Evolutionary conservation across 2,113 vertebrate species (phyloP).

Genomic region (Condylura cristata): DNA sequence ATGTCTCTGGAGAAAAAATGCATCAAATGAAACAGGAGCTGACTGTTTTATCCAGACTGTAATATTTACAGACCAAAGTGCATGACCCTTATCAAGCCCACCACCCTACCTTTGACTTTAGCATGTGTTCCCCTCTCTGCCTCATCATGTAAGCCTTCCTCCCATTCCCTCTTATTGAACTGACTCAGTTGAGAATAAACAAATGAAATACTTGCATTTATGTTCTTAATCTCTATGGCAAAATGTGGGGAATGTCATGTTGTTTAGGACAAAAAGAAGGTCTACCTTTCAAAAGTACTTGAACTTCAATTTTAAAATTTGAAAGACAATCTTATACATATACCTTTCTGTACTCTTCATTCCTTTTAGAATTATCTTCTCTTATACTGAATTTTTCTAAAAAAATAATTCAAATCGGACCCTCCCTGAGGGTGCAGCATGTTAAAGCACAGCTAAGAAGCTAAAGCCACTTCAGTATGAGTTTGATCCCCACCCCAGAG

Average conservation of each 20-base stretch:
- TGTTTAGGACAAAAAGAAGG: not conserved
- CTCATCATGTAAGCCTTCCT: not conserved
- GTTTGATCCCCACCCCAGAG: too few species aligned
- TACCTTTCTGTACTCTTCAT: too few species aligned
- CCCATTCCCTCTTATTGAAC: not conserved
- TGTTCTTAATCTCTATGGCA: not conserved
- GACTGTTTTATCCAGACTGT: not conserved
- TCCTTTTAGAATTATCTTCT: not conserved
- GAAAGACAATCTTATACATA: not conserved
- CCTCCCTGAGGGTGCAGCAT: too few species aligned
- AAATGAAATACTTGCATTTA: not conserved
- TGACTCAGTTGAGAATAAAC: not conserved
- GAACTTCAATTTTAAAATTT: not conserved
- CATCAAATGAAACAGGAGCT: not conserved
- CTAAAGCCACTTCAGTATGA: too few species aligned
- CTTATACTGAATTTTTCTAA: not conserved
- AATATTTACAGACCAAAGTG: not conserved
- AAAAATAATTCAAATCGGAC: too few species aligned
- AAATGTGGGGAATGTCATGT: not conserved
- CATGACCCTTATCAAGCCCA: not conserved
- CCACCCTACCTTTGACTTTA: not conserved
- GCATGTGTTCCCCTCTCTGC: not conserved
- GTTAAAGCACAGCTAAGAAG: too few species aligned
- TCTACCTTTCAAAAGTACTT: not conserved
- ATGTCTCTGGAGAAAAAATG: not conserved